These are phyloP conservation scores for Coelopa frigida DNA, from an alignment of 1,140 invertebrate genomes.

Conservation along the genomic window DNA sequence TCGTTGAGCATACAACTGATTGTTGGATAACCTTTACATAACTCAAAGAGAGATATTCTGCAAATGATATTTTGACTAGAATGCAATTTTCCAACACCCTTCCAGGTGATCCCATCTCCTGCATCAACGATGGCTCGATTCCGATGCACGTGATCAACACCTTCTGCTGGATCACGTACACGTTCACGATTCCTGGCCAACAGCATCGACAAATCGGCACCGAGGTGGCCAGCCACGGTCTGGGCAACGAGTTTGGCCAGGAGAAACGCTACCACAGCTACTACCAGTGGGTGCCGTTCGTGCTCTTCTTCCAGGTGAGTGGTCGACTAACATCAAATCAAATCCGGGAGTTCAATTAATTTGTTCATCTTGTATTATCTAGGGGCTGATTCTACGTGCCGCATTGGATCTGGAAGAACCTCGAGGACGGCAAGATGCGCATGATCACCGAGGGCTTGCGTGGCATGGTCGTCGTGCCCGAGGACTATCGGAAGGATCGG, in stretches of 20 bases:
- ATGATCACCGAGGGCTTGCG: conserved; percentile 76
- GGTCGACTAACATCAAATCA: background rate
- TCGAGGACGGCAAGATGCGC: conserved; percentile 77
- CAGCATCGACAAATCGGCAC: conserved; percentile 53
- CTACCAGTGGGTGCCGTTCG: conserved; percentile 92
- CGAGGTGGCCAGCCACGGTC: conserved; percentile 65
- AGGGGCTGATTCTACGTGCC: conserved; percentile 81
- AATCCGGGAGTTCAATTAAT: conserved; percentile 12
- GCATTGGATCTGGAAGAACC: conserved; percentile 87
- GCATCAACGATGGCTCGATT: conserved; percentile 66
- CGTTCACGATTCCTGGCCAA: conserved; percentile 74
- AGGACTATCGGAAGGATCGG: conserved; percentile 59
- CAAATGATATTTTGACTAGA: no score
- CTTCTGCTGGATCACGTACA: conserved; percentile 87
- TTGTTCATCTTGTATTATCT: conserved; percentile 17
- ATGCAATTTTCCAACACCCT: no score
- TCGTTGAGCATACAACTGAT: no score
- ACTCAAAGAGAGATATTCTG: no score
- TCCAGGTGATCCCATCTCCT: conserved; percentile 75
- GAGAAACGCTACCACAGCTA: conserved; percentile 78
- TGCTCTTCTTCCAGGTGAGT: conserved; percentile 76
- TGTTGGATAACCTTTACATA: no score
- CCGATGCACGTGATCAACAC: conserved; percentile 75
- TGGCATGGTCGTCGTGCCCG: conserved; percentile 56
- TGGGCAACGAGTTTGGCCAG: conserved; percentile 61